A percentile compares a stretch with the other conserved stretches of the same genome.
phyloP scores from a whole-genome alignment of 2,797 vertebrate species.

The Garrulus glandarius region DNA sequence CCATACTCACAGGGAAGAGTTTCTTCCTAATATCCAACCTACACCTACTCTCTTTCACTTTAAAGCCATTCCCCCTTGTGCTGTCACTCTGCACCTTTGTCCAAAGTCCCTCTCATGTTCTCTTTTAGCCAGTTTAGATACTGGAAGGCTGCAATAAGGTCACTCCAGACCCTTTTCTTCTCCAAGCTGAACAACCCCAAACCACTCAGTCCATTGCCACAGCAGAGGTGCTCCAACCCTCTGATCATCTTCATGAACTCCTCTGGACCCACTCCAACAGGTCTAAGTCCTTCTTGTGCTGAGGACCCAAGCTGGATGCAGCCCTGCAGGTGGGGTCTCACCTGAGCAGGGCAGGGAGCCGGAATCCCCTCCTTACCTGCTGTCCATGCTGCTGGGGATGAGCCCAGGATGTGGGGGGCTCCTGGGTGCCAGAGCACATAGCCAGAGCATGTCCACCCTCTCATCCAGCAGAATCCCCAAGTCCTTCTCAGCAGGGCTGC shows the following conservation, averaged over 20 bases:
- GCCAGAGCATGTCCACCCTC: background rate
- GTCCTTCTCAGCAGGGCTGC: background rate
- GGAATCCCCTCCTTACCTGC: background rate
- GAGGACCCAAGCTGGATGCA: background rate
- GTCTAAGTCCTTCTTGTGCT: background rate
- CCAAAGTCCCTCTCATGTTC: background rate
- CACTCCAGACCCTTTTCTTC: background rate
- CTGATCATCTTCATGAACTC: background rate
- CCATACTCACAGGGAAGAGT: background rate
- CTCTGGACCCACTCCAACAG: background rate
- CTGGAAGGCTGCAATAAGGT: background rate
- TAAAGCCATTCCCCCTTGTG: background rate
- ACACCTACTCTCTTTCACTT: background rate
- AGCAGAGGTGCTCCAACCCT: background rate
- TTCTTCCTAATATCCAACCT: background rate
- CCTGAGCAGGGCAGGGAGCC: background rate
- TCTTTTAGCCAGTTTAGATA: background rate
- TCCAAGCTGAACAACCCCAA: background rate
- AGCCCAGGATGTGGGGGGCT: background rate
- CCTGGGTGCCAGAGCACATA: background rate
- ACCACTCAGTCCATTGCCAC: background rate
- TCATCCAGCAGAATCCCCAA: background rate
- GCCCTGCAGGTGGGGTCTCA: background rate
- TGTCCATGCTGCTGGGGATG: background rate
- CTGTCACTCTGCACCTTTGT: background rate